Conservation (phyloP, 2,113 vertebrate species). For the Salvator merianae region DNA sequence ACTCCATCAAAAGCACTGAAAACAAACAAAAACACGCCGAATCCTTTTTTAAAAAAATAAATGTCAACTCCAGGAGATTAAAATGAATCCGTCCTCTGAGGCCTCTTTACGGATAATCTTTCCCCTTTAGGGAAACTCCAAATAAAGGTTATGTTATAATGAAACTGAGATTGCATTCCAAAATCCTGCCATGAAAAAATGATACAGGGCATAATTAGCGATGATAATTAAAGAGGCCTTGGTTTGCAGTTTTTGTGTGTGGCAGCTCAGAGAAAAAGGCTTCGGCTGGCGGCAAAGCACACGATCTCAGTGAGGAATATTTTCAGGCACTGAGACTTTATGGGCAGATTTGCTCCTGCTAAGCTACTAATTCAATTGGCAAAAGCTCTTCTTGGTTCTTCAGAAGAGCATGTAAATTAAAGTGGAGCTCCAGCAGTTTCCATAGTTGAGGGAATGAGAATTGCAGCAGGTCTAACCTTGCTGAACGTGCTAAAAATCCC, state of each 20-base stretch:
- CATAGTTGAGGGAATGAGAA: too few species aligned
- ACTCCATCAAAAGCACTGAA: not conserved
- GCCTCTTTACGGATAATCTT: not conserved
- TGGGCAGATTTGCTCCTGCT: not conserved
- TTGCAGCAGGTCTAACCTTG: too few species aligned
- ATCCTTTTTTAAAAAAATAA: not conserved
- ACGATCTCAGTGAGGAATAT: too few species aligned
- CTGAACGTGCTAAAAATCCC: too few species aligned
- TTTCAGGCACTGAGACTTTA: not conserved
- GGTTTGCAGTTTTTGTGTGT: not conserved
- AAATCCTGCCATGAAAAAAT: not conserved
- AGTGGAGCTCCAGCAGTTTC: too few species aligned
- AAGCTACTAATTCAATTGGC: too few species aligned
- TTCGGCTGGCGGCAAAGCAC: not conserved
- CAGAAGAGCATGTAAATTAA: too few species aligned
- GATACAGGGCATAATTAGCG: not conserved
- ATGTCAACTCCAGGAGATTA: not conserved
- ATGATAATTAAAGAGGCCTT: not conserved
- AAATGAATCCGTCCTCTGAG: not conserved
- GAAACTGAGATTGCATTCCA: not conserved
- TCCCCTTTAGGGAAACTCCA: not conserved
- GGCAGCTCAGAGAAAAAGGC: not conserved
- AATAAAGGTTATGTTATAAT: not conserved
- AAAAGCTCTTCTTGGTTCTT: not conserved
- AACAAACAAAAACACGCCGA: not conserved